Evolutionary conservation across 1,140 invertebrate genomes (phyloP).

Genomic region (Penaeus vannamei): DNA sequence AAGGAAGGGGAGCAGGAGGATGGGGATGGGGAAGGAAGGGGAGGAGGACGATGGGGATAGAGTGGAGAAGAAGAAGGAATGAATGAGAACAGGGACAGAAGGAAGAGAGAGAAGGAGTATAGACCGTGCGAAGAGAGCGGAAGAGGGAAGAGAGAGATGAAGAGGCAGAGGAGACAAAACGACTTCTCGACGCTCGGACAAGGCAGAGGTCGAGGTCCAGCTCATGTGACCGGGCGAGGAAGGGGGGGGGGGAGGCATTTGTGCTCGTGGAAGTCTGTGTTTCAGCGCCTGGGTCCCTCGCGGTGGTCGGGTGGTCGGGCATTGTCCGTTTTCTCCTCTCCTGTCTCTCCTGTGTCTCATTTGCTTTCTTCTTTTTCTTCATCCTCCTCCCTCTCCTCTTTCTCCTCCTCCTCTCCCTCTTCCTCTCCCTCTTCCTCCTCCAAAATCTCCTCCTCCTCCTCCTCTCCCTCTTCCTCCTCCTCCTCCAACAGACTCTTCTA

Average conservation of each 20-base stretch:
- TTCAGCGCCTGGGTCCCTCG: no score
- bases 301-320: no score
- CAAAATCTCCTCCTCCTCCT: neutral
- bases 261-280: no score
- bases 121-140: neutral
- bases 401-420: neutral
- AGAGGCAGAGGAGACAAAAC: constrained; percentile 1
- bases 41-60: no score
- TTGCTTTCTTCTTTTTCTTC: neutral
- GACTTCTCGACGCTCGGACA: no score
- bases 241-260: no score
- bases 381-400: neutral
- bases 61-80: neutral
- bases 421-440: neutral
- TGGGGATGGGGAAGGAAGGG: no score
- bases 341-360: neutral
- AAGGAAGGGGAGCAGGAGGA: no score
- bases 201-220: neutral
- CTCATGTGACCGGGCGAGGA: neutral
- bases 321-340: neutral
- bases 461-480: neutral
- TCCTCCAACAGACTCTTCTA: neutral
- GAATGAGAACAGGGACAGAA: neutral
- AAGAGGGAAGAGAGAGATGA: neutral
- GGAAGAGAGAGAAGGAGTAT: neutral